Evolutionary conservation across 1,140 invertebrate genomes (phyloP), one percentile per base, ranked within the genome.

Genomic region (Drosophila navojoa): DNA sequence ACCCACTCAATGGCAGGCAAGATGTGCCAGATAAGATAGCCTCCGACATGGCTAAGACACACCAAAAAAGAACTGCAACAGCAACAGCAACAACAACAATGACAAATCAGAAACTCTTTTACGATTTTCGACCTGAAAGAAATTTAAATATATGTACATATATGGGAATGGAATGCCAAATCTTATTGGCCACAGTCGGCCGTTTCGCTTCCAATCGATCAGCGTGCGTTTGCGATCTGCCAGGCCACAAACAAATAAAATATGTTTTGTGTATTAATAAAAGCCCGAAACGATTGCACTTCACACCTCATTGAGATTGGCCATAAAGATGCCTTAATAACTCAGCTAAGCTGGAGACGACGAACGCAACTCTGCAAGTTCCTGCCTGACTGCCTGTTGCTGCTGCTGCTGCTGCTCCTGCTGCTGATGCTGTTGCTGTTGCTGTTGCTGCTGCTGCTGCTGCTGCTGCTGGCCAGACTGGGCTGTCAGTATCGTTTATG

Each of bases 271-370:
- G 84, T 89, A 90, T 90, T 90, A 90, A 90, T 90, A 86, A 87
- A 90, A 86, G 77, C 71, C 79, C 79, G 76, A 54, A 84, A 82
- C 87, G 87, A 90, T 87, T 90, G 87, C 87, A 90, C 81, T 90
- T 90, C 87, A 90, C 87, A 90, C 87, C 87, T 90, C 87, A 90
- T 90, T 90, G 87, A 90, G 87, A 90, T 90, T 90, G 87, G 71
- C 82, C 70, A 90, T 90, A 87, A 90, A 90, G 86, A 90, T 90
- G 87, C 82, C 87, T 90, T 90, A 90, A 90, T 90, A 90, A 90
- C 87, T 90, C 87, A 90, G 76, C 79, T 82, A 77, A 90, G 81
- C 72, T 68, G 63, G 22, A 67, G 53, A 50, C 61, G 64, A 71
- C n/a, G 25, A 47, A 7, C 42, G 57, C 42, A 40, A 40, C n/a